A percentile compares a stretch with the other conserved stretches of the same genome.
phyloP scores from a whole-genome alignment of 2,113 vertebrate species.

The Miniopterus natalensis region DNA sequence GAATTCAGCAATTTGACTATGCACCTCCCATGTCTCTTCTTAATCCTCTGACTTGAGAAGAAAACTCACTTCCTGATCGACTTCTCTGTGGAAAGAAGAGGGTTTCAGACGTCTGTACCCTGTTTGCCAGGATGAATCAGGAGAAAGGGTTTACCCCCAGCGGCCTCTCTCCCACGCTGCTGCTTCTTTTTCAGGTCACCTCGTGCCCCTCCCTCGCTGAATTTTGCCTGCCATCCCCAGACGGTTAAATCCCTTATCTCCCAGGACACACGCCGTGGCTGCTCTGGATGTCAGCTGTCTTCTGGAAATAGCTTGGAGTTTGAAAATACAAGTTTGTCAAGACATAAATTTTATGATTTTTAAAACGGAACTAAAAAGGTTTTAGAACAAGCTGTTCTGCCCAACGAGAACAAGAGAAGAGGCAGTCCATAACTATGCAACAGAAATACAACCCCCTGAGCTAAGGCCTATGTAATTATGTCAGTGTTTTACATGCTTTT shows the following conservation, averaged over 20 bases:
- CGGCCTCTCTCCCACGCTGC: not conserved
- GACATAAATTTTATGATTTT: slow-evolving; percentile 36
- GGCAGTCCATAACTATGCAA: not conserved
- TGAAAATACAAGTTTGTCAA: slow-evolving; percentile 35
- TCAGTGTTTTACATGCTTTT: not conserved
- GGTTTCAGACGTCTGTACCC: not conserved
- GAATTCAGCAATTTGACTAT: slow-evolving; percentile 28
- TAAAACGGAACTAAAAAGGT: slow-evolving; percentile 39
- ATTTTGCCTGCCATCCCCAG: slow-evolving; percentile 5
- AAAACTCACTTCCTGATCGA: not conserved
- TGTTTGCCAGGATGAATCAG: not conserved
- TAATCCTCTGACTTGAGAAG: not conserved
- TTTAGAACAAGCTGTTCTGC: slow-evolving; percentile 55
- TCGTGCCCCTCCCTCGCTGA: not conserved
- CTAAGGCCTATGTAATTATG: slow-evolving; percentile 26
- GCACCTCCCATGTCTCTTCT: not conserved
- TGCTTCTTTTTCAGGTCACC: not conserved
- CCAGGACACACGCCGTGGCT: not conserved
- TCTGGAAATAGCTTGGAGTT: slow-evolving; percentile 53
- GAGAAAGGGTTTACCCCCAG: not conserved
- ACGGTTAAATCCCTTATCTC: slow-evolving; percentile 4
- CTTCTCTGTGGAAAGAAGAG: not conserved
- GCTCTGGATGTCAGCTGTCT: not conserved
- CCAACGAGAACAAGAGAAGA: slow-evolving; percentile 26
- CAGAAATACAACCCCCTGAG: slow-evolving; percentile 26